These are phyloP conservation scores for Crossaster papposus DNA, from an alignment of 53 echinoderm and acorn worm genomes.

Conservation along the genomic window DNA sequence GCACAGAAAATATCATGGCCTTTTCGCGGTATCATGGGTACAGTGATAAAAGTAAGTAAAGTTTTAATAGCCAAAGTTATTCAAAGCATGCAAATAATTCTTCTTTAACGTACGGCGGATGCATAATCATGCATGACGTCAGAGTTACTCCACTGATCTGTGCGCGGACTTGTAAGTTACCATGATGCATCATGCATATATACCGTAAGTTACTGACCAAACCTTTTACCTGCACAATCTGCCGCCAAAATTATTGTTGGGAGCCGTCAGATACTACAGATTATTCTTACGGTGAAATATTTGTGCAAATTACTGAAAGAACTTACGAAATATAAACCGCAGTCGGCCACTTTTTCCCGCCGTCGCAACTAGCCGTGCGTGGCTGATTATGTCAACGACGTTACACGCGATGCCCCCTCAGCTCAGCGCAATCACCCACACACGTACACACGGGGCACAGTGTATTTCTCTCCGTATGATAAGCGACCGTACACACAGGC, in stretches of 20 bases:
- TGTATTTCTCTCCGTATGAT: conserved; percentile 6
- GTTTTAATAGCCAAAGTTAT: neutral
- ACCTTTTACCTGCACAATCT: neutral
- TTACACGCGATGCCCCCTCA: neutral
- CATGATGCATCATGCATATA: too few relatives aligned
- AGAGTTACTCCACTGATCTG: neutral
- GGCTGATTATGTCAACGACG: neutral
- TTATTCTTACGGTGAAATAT: neutral
- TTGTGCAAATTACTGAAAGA: neutral
- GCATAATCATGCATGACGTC: neutral
- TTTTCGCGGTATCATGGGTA: too few relatives aligned
- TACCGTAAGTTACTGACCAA: neutral
- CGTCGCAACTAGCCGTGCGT: too few relatives aligned
- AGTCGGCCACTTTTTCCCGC: neutral
- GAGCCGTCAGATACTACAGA: neutral
- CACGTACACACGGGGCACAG: conserved; percentile 26
- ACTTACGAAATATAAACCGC: neutral
- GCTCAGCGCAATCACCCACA: conserved; percentile 27
- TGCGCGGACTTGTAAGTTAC: neutral
- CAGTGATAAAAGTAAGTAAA: neutral
- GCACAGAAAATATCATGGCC: too few relatives aligned
- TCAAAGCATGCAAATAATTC: neutral
- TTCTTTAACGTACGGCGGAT: neutral
- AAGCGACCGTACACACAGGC: neutral
- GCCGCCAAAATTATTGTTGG: neutral